Conservation (phyloP, 2,888 invertebrate species). For the Scaptodrosophila latifasciaeformis region DNA sequence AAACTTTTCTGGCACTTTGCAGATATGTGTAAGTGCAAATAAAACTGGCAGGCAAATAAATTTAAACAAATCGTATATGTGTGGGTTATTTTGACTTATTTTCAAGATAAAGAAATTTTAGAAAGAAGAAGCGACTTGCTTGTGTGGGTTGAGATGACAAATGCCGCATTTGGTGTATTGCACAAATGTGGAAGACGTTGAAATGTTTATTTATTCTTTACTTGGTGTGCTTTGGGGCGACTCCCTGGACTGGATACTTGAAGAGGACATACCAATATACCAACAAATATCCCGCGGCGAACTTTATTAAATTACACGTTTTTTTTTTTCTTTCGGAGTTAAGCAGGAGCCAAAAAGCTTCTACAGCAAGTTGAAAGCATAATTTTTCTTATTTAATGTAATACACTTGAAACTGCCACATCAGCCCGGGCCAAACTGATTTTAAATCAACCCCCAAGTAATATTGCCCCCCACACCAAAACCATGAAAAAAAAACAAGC, state of each 20-base stretch:
- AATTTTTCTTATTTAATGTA: constrained; percentile 63
- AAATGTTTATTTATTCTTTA: too few relatives aligned
- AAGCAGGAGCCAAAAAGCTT: constrained; percentile 38
- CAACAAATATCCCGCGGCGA: constrained; percentile 72
- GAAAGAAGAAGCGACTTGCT: constrained; percentile 2
- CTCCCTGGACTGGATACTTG: not conserved
- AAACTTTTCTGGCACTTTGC: constrained; percentile 18
- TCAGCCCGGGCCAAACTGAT: constrained; percentile 17
- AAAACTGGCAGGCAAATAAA: not conserved
- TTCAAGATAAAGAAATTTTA: not conserved
- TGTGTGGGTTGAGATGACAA: too few relatives aligned
- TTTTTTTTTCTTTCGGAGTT: constrained; percentile 75
- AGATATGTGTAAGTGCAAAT: constrained; percentile 16
- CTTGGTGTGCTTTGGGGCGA: too few relatives aligned
- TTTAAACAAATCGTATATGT: constrained; percentile 4
- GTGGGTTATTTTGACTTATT: too few relatives aligned
- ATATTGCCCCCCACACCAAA: not conserved
- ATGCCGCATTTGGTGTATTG: not conserved
- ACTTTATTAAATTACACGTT: constrained; percentile 75
- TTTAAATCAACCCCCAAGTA: not conserved
- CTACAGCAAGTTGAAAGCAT: constrained; percentile 48
- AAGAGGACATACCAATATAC: constrained; percentile 2
- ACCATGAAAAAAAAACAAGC: not conserved
- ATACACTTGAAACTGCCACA: constrained; percentile 51
- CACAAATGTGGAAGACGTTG: constrained; percentile 4